These are phyloP conservation scores for Phylloscopus whistleri DNA, from an alignment of 2,113 vertebrate genomes.

Conservation along the genomic window DNA sequence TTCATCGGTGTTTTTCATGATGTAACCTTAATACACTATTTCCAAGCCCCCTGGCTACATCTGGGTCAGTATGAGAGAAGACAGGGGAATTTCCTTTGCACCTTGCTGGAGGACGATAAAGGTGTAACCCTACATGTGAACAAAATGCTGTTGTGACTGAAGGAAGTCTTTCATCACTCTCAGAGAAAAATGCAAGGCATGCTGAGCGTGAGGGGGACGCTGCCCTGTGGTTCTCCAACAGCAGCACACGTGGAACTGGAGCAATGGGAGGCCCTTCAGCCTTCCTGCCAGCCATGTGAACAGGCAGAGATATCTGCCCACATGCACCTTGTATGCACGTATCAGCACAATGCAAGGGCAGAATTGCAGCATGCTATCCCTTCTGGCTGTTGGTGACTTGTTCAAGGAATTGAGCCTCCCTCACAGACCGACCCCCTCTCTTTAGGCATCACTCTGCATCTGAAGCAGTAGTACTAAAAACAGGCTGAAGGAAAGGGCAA, in stretches of 20 bases:
- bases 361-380: not conserved
- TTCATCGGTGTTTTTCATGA: not conserved
- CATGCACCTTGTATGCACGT: fast-evolving
- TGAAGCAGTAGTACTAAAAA: not conserved
- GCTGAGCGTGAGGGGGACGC: not conserved
- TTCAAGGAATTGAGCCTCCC: not conserved
- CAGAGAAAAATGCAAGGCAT: not conserved
- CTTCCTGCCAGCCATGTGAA: not conserved
- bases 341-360: not conserved
- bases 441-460: not conserved
- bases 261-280: not conserved
- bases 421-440: not conserved
- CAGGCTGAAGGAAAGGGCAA: not conserved
- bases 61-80: not conserved
- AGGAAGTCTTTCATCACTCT: not conserved
- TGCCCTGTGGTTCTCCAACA: not conserved
- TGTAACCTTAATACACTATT: not conserved
- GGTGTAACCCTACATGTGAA: not conserved
- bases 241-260: fast-evolving
- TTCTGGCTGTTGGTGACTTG: not conserved
- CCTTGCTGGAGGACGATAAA: fast-evolving
- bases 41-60: fast-evolving
- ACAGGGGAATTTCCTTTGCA: not conserved
- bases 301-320: not conserved
- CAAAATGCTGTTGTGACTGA: not conserved